Evolutionary conservation across 2,113 vertebrate species (phyloP).

Genomic region (Serinus canaria): DNA sequence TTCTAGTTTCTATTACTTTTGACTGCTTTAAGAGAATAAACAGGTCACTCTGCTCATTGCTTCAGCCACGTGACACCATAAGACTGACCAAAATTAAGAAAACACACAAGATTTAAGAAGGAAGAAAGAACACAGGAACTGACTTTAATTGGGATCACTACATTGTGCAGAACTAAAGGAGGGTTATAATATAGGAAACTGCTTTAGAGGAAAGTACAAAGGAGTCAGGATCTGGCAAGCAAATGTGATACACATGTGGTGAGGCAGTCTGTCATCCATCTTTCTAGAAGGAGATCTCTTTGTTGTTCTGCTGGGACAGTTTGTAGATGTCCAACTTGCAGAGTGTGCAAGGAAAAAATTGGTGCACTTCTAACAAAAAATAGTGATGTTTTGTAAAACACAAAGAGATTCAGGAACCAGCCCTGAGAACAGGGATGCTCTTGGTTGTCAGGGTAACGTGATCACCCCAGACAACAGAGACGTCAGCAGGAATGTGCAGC

Average conservation of each 20-base stretch:
- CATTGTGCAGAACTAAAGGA: background rate
- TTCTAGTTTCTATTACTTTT: background rate
- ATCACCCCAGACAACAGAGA: slow-evolving; percentile 40
- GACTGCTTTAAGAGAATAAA: slow-evolving; percentile 26
- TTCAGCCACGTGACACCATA: background rate
- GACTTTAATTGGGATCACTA: slow-evolving; percentile 4
- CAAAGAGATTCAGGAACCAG: background rate
- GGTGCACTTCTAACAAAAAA: background rate
- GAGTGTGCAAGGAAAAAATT: fast-evolving
- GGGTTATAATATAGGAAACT: background rate
- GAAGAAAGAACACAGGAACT: background rate
- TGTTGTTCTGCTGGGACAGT: background rate
- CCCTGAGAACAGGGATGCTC: background rate
- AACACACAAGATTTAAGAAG: background rate
- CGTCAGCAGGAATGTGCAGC: slow-evolving; percentile 32
- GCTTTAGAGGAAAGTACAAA: slow-evolving; percentile 33
- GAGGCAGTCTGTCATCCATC: slow-evolving; percentile 18
- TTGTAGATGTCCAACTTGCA: background rate
- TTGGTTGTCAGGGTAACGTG: slow-evolving; percentile 44
- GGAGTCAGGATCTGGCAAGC: slow-evolving; percentile 27
- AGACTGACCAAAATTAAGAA: slow-evolving; percentile 25
- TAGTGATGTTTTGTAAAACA: background rate
- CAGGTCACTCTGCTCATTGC: background rate
- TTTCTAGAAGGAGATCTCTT: background rate
- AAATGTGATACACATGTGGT: background rate